A percentile compares a stretch with the other conserved stretches of the same genome.
Evolutionary conservation across 92 coral and sea anemone genomes (phyloP).

Genomic region (Phenganax marumi): DNA sequence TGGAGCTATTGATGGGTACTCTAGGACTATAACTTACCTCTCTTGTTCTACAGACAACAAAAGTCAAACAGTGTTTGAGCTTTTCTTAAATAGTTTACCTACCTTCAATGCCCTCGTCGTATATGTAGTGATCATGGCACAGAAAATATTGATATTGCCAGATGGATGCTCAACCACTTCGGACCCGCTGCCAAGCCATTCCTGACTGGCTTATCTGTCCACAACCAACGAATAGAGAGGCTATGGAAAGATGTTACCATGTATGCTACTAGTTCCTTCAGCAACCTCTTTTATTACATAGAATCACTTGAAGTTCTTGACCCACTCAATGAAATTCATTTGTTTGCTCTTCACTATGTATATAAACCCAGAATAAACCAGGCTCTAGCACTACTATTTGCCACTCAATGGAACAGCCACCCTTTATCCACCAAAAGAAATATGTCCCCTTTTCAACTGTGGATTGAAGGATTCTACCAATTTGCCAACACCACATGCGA

Average conservation of each 20-base stretch:
- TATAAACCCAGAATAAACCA: constrained; percentile 56
- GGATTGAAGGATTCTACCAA: constrained; percentile 11
- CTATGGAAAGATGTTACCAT: constrained; percentile 21
- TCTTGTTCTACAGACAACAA: constrained; percentile 42
- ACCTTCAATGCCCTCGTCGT: constrained; percentile 44
- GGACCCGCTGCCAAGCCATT: constrained; percentile 39
- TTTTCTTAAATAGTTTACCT: constrained; percentile 31
- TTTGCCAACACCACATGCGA: no score
- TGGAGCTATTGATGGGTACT: constrained; percentile 41
- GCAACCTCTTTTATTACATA: constrained; percentile 32
- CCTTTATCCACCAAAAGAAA: background rate
- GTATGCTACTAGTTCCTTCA: constrained; percentile 31
- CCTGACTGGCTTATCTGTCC: constrained; percentile 48
- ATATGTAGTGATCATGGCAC: constrained; percentile 47
- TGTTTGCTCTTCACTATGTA: constrained; percentile 59
- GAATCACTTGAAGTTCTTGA: constrained; percentile 42
- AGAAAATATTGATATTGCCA: constrained; percentile 48
- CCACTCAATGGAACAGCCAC: constrained; percentile 15
- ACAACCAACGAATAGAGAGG: constrained; percentile 45
- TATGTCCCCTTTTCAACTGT: no score
- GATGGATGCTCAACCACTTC: constrained; percentile 43
- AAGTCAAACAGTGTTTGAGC: constrained; percentile 38
- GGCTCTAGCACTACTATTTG: constrained; percentile 18
- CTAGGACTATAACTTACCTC: constrained; percentile 44
- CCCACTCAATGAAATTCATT: constrained; percentile 34